Conservation (phyloP, 1,140 invertebrate species). For the Cyrtorhinus lividipennis region DNA sequence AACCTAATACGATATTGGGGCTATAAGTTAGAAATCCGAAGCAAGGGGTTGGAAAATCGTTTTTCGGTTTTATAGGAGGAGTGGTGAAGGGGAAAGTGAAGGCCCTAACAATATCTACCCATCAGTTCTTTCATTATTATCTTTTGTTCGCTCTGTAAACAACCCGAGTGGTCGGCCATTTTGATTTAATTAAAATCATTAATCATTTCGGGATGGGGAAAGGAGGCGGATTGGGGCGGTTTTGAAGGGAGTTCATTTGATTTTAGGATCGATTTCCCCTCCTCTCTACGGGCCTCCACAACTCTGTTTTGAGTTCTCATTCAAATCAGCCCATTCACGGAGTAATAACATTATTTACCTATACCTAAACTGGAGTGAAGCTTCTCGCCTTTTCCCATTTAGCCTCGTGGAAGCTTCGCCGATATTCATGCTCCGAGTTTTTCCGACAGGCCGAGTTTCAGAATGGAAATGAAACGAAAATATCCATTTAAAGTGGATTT, state of each 20-base stretch:
- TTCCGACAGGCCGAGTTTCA: no score
- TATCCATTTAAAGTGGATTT: no score
- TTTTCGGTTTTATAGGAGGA: background rate
- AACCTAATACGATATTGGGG: constrained; percentile 3
- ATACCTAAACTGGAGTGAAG: no score
- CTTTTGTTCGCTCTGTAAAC: constrained; percentile 9
- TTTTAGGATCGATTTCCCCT: constrained; percentile 2
- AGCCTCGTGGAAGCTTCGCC: no score
- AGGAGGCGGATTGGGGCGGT: background rate
- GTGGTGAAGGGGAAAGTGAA: background rate
- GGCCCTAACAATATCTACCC: background rate
- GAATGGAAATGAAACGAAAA: no score
- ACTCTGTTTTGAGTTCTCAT: background rate
- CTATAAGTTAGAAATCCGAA: constrained; percentile 1
- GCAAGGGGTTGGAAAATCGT: background rate
- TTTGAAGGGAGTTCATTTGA: background rate
- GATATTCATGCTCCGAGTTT: no score
- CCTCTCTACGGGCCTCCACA: background rate
- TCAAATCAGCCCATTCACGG: constrained; percentile 7
- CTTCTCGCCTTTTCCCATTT: no score
- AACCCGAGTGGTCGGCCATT: constrained; percentile 9
- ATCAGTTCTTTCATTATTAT: constrained; percentile 10
- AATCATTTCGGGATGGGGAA: background rate
- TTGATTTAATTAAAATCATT: constrained; percentile 10
- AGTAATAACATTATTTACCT: constrained; percentile 7